A percentile compares a stretch with the other conserved stretches of the same genome.
These are phyloP conservation scores for Alloscopus bannaensis DNA, from an alignment of 2,888 invertebrate species.

Conservation along the genomic window DNA sequence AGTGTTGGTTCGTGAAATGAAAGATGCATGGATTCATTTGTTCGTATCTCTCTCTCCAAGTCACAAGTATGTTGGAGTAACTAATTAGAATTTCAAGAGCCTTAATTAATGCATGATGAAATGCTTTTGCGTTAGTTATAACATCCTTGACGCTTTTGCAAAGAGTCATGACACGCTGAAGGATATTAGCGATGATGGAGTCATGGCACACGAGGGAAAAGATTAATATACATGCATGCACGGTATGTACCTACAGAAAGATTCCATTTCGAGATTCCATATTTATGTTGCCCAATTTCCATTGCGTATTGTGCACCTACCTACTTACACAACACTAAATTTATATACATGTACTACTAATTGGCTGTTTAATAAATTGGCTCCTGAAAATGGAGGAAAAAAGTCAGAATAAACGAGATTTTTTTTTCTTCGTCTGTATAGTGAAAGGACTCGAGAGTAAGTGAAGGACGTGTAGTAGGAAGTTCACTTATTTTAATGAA, in stretches of 20 bases:
- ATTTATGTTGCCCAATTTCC: background rate
- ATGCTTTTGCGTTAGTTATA: conserved; percentile 55
- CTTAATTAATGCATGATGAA: conserved; percentile 63
- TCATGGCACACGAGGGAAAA: conserved; percentile 34
- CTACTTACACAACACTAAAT: background rate
- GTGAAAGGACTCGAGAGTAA: conserved; percentile 19
- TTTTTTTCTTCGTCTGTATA: too few species aligned
- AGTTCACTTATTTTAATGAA: conserved; percentile 51
- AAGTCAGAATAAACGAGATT: conserved; percentile 43
- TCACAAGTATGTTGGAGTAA: conserved; percentile 48
- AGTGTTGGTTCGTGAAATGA: too few species aligned
- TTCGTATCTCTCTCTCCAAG: conserved; percentile 36
- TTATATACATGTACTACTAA: conserved; percentile 28
- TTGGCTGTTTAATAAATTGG: conserved; percentile 55
- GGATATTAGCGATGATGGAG: conserved; percentile 45
- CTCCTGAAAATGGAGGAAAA: conserved; percentile 44
- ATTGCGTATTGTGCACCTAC: background rate
- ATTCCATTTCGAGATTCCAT: background rate
- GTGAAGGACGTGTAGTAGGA: conserved; percentile 35
- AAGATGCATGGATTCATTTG: background rate
- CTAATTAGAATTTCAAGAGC: conserved; percentile 64
- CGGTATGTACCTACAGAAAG: background rate
- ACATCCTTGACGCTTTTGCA: conserved; percentile 56
- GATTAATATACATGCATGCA: conserved; percentile 28
- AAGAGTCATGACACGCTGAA: conserved; percentile 42